phyloP scores from a whole-genome alignment of 2,888 invertebrate genomes.

The Periphyllus acericola region DNA sequence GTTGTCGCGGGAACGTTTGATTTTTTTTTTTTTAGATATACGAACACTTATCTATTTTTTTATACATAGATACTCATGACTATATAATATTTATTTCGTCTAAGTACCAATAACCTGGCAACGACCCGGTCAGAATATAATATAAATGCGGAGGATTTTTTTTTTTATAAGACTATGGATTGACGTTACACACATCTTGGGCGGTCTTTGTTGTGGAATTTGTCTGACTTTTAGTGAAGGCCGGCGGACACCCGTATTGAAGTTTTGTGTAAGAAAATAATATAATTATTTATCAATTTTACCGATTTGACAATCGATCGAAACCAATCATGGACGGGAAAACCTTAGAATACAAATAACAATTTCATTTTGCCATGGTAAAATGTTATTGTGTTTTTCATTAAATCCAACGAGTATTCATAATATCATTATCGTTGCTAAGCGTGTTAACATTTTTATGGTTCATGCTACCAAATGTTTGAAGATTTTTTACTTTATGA shows the following conservation, averaged over 20 bases:
- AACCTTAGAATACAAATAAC: neutral
- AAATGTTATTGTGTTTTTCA: neutral
- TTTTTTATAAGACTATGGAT: constrained; percentile 13
- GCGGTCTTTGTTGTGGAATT: constrained; percentile 20
- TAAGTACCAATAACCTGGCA: neutral
- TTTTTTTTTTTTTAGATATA: neutral
- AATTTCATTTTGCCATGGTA: neutral
- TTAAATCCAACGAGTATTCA: neutral
- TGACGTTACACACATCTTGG: constrained; percentile 37
- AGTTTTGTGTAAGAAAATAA: neutral
- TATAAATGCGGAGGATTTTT: neutral
- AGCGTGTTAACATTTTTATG: neutral
- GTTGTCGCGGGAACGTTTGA: neutral
- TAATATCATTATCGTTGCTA: neutral
- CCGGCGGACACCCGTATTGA: neutral
- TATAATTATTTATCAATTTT: neutral
- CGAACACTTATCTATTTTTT: neutral
- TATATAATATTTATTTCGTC: neutral
- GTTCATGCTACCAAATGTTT: neutral
- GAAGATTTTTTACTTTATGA: neutral
- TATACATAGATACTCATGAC: neutral
- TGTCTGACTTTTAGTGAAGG: constrained; percentile 11
- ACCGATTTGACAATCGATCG: neutral
- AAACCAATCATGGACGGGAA: constrained; percentile 6
- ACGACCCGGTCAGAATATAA: neutral